A percentile compares a stretch with the other conserved stretches of the same genome.
Evolutionary conservation across 2,113 vertebrate genomes (phyloP).

Genomic region (Neodontobutis hainanensis): DNA sequence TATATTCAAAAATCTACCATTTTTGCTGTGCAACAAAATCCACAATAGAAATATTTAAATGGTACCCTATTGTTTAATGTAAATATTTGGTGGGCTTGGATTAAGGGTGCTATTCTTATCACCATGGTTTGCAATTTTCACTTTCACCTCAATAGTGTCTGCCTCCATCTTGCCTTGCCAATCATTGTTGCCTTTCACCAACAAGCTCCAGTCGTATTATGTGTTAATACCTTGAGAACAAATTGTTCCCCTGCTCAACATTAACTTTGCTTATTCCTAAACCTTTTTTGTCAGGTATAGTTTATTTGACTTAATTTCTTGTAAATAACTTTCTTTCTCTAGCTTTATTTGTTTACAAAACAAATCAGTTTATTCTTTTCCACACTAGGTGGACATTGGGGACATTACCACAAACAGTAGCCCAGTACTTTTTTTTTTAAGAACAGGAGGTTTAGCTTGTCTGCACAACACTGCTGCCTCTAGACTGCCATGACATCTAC

Average conservation of each 20-base stretch:
- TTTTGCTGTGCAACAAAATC: neutral
- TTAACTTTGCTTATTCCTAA: neutral
- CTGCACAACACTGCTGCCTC: neutral
- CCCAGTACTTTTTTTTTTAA: neutral
- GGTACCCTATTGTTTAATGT: no score
- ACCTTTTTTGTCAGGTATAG: no score
- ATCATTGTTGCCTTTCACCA: constrained; percentile 4
- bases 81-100: no score
- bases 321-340: no score
- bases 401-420: no score
- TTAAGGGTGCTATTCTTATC: no score
- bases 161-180: neutral
- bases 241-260: neutral
- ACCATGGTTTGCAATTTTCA: neutral
- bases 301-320: no score
- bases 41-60: neutral
- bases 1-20: no score
- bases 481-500: neutral
- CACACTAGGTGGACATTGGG: no score
- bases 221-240: neutral
- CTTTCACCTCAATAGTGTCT: neutral
- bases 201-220: neutral
- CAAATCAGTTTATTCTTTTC: no score
- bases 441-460: neutral
- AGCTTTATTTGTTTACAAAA: no score